Evolutionary conservation across 2,113 vertebrate genomes (phyloP).

Genomic region (Scomber colias): DNA sequence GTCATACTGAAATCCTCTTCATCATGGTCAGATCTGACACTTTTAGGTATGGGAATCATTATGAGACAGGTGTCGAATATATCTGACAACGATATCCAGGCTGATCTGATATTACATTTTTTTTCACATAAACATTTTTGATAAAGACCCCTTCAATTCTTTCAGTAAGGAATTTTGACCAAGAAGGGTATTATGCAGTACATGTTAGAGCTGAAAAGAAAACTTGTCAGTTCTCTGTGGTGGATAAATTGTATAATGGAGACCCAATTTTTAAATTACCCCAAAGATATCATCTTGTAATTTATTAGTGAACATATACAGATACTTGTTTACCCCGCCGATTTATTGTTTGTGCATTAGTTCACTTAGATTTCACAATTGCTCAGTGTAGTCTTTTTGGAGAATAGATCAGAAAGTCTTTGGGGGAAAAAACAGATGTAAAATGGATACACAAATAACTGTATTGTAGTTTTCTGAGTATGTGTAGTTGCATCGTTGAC

Average conservation of each 20-base stretch:
- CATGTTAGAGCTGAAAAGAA: background rate
- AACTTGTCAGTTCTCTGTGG: background rate
- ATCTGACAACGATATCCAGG: background rate
- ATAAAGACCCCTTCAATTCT: background rate
- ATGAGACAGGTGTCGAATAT: background rate
- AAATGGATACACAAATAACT: no score
- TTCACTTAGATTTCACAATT: background rate
- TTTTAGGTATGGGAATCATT: constrained; percentile 29
- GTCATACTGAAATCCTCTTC: constrained; percentile 45
- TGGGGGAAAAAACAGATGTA: no score
- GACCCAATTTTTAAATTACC: background rate
- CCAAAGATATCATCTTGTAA: background rate
- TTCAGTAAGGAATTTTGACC: no score
- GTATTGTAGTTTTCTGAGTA: no score
- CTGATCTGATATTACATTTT: background rate
- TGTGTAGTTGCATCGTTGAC: no score
- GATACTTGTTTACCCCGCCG: background rate
- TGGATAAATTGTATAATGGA: background rate
- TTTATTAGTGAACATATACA: background rate
- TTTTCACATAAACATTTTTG: background rate
- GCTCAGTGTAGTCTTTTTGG: background rate
- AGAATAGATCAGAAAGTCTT: background rate
- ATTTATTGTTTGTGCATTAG: background rate
- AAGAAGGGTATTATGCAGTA: background rate
- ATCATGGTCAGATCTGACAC: constrained; percentile 15